Conservation (phyloP, 2,113 vertebrate species). For the Eupsittula cactorum region DNA sequence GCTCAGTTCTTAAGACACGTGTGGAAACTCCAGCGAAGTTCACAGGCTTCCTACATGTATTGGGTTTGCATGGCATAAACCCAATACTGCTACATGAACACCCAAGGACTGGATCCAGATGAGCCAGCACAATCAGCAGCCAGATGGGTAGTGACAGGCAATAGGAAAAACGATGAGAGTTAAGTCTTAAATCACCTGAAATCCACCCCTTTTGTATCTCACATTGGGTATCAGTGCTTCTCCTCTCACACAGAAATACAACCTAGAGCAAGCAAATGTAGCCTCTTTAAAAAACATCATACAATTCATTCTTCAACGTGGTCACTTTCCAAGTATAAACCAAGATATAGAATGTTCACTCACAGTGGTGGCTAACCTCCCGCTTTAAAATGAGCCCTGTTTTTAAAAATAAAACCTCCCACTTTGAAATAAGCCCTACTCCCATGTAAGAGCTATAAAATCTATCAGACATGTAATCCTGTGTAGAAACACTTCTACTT, state of each 20-base stretch:
- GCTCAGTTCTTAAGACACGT: background rate
- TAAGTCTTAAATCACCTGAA: background rate
- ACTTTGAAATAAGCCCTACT: background rate
- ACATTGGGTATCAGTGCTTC: background rate
- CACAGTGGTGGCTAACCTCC: background rate
- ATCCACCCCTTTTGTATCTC: background rate
- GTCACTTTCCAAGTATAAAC: background rate
- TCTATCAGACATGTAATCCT: background rate
- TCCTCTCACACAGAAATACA: background rate
- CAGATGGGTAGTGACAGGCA: background rate
- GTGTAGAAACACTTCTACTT: background rate
- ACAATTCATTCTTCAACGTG: background rate
- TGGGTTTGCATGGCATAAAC: background rate
- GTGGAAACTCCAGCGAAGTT: background rate
- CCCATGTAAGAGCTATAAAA: background rate
- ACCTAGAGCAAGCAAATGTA: background rate
- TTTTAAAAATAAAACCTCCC: background rate
- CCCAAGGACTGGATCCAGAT: background rate
- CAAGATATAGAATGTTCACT: background rate
- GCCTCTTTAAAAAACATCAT: background rate
- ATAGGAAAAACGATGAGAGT: rapidly evolving
- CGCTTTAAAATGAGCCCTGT: background rate
- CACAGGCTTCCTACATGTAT: background rate
- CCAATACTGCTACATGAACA: background rate
- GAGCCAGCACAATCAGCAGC: background rate